These are phyloP conservation scores for Rhinoraja longicauda DNA, from an alignment of 2,797 vertebrate genomes.

Conservation along the genomic window DNA sequence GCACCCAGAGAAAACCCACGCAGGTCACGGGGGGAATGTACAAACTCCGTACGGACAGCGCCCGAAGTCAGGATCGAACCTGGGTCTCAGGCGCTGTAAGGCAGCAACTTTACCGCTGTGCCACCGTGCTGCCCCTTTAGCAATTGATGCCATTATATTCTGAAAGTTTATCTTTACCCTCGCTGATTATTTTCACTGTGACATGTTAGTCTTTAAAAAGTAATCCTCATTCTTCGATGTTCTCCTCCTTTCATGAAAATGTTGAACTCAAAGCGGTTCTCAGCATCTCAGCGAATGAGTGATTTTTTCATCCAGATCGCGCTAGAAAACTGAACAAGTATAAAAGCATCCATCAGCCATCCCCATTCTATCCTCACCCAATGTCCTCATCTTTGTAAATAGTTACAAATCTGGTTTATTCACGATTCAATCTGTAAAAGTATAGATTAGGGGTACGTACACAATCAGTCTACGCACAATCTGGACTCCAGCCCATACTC, in stretches of 20 bases:
- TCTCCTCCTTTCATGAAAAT: background rate
- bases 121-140: too few species aligned
- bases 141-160: background rate
- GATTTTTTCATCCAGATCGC: background rate
- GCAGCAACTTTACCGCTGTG: too few species aligned
- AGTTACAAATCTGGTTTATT: background rate
- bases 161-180: background rate
- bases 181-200: background rate
- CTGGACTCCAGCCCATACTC: too few species aligned
- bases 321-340: background rate
- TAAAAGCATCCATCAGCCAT: background rate
- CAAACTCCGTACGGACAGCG: too few species aligned
- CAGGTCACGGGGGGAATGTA: too few species aligned
- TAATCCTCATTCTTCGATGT: background rate
- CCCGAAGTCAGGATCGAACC: too few species aligned
- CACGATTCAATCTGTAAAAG: background rate
- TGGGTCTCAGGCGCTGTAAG: too few species aligned
- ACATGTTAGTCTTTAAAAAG: background rate
- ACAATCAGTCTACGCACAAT: too few species aligned
- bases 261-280: background rate
- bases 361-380: background rate
- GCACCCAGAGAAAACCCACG: too few species aligned
- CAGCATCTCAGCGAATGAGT: background rate
- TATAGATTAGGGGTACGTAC: too few species aligned
- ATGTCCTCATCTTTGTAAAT: background rate